Percentiles rank a stretch among this genome's conserved stretches.
Evolutionary conservation across 2,888 invertebrate species (phyloP).

Genomic region (Poecilobothrus nobilitatus): DNA sequence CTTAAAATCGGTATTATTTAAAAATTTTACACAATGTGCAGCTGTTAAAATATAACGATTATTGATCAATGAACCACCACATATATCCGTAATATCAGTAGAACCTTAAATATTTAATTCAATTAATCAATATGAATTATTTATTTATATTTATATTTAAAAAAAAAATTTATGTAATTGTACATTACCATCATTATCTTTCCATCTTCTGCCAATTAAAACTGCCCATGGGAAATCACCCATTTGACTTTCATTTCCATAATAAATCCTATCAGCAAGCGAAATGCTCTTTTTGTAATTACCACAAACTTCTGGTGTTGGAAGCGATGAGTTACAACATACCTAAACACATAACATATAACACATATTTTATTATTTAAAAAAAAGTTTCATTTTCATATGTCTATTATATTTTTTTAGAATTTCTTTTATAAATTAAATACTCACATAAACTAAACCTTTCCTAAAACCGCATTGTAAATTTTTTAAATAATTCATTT

Average conservation of each 20-base stretch:
- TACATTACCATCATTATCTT: not conserved
- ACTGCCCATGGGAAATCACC: not conserved
- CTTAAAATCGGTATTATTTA: not conserved
- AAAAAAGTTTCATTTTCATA: no score
- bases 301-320: not conserved
- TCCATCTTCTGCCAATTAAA: not conserved
- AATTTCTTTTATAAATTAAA: not conserved
- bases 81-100: not conserved
- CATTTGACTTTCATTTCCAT: not conserved
- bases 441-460: not conserved
- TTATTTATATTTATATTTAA: not conserved
- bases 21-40: constrained; percentile 1
- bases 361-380: no score
- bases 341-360: not conserved
- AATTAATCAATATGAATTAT: no score
- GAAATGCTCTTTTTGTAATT: not conserved
- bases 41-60: not conserved
- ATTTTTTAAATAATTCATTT: not conserved
- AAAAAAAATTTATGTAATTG: not conserved
- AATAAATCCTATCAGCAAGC: not conserved
- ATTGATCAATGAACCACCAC: not conserved
- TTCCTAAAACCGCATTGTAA: not conserved
- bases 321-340: not conserved
- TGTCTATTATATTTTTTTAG: no score
- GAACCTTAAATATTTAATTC: not conserved